These are phyloP conservation scores for Eupithecia vulgata DNA, from an alignment of 2,888 invertebrate species.

Conservation along the genomic window DNA sequence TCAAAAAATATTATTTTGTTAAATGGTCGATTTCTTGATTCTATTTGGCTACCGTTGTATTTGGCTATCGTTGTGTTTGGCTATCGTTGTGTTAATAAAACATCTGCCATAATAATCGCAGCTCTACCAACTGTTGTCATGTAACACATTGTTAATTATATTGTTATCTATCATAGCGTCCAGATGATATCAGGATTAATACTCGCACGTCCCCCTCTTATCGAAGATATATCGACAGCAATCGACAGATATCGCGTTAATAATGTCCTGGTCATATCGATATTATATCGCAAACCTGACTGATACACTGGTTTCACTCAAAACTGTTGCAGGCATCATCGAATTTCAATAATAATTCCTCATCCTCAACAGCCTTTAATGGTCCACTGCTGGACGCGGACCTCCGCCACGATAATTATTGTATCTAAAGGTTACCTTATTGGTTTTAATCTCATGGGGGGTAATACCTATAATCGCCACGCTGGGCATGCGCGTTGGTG, in stretches of 20 bases:
- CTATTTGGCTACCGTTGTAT: neutral
- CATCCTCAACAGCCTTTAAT: too few species aligned
- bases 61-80: neutral
- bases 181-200: constrained; percentile 43
- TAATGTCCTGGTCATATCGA: constrained; percentile 21
- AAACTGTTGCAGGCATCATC: too few species aligned
- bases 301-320: too few species aligned
- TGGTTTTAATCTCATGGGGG: too few species aligned
- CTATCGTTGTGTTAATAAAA: neutral
- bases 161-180: constrained; percentile 35
- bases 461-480: too few species aligned
- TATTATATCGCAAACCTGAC: neutral
- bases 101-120: neutral
- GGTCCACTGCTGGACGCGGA: too few species aligned
- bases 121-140: neutral
- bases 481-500: too few species aligned
- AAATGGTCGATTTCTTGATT: neutral
- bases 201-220: constrained; percentile 47
- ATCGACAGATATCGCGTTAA: constrained; percentile 45
- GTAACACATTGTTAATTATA: constrained; percentile 18
- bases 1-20: too few species aligned
- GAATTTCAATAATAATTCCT: too few species aligned
- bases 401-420: too few species aligned
- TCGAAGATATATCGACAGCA: constrained; percentile 50
- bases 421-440: too few species aligned